Evolutionary conservation across 1,140 invertebrate genomes (phyloP).

Genomic region (Drosophila kikkawai): DNA sequence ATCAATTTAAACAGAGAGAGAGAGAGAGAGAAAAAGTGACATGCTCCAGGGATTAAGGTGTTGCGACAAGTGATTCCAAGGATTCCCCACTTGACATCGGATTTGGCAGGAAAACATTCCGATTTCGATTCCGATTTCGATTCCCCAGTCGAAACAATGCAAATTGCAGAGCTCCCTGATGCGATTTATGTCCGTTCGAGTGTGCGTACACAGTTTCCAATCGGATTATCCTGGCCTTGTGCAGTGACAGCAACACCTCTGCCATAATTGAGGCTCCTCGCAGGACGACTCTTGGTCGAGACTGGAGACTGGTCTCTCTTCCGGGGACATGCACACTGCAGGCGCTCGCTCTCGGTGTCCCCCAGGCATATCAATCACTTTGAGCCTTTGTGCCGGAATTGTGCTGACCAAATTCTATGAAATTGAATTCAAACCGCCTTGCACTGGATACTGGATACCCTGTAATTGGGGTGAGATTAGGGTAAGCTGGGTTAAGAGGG

Average conservation of each 20-base stretch:
- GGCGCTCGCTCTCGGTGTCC: background rate
- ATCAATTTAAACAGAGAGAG: background rate
- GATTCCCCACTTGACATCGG: conserved; percentile 10
- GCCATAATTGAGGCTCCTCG: conserved; percentile 7
- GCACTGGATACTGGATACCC: background rate
- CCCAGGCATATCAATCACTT: conserved; percentile 44
- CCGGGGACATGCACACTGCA: background rate
- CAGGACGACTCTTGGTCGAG: background rate
- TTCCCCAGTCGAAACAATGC: background rate
- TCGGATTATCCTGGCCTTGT: conserved; percentile 22
- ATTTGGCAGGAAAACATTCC: conserved; percentile 9
- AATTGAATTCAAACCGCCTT: conserved; percentile 25
- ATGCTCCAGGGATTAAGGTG: conserved; percentile 3
- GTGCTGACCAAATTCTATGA: conserved; percentile 32
- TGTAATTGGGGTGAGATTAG: background rate
- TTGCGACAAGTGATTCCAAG: background rate
- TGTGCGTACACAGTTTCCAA: conserved; percentile 14
- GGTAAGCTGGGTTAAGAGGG: background rate
- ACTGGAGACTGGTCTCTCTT: background rate
- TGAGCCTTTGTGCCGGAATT: conserved; percentile 8
- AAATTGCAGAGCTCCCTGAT: background rate
- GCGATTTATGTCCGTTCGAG: conserved; percentile 14
- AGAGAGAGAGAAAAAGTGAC: background rate
- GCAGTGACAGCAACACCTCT: conserved; percentile 33
- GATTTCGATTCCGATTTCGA: background rate